These are phyloP conservation scores for Bolinopsis microptera DNA, from an alignment of 37 sponge, comb jelly and placozoan genomes.

Conservation along the genomic window DNA sequence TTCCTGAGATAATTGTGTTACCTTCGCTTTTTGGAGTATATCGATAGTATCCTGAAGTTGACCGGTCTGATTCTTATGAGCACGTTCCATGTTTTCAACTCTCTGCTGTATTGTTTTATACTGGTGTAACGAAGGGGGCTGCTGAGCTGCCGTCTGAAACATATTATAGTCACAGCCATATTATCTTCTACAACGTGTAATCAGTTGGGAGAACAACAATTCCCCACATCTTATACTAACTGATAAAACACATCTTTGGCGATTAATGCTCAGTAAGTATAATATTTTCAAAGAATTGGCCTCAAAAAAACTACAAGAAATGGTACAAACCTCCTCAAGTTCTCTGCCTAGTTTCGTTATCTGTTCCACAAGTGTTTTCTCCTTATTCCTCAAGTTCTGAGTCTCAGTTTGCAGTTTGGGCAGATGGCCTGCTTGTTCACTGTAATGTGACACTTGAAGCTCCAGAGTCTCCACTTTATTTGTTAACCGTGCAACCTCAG, in stretches of 20 bases:
- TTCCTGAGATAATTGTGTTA: no score
- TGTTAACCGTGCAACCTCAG: neutral
- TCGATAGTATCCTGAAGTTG: neutral
- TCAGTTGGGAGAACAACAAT: no score
- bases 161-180: no score
- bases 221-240: no score
- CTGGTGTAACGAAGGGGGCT: conserved; percentile 54
- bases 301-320: neutral
- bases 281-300: no score
- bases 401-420: neutral
- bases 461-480: conserved; percentile 54
- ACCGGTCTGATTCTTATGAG: neutral
- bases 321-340: conserved; percentile 15
- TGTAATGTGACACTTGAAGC: conserved; percentile 45
- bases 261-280: no score
- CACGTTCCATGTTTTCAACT: conserved; percentile 23
- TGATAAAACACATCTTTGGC: no score
- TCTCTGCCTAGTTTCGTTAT: conserved; percentile 38
- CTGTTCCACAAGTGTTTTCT: conserved; percentile 25
- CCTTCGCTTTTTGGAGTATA: neutral
- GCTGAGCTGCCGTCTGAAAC: conserved; percentile 40
- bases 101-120: conserved; percentile 34
- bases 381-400: neutral
- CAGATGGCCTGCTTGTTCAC: conserved; percentile 11
- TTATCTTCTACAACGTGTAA: no score